phyloP scores from a whole-genome alignment of 2,888 invertebrate genomes.

The Chironomus riparius region DNA sequence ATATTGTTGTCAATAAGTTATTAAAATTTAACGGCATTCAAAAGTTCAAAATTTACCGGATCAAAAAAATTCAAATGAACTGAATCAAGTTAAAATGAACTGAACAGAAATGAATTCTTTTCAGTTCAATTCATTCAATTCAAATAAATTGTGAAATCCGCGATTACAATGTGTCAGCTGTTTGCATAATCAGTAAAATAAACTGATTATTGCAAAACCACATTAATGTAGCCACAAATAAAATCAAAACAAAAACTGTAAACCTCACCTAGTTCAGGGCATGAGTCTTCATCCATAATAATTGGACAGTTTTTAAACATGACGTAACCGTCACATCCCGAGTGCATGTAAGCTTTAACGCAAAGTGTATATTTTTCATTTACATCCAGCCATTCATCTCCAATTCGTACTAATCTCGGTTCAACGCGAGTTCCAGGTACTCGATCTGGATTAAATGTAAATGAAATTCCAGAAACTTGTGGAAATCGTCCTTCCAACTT shows the following conservation, averaged over 20 bases:
- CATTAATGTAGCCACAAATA: too few relatives aligned
- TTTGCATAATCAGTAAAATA: too few relatives aligned
- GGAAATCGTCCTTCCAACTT: slow-evolving; percentile 82
- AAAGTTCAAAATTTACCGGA: too few relatives aligned
- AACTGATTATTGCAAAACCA: too few relatives aligned
- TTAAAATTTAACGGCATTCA: too few relatives aligned
- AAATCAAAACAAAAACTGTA: too few relatives aligned
- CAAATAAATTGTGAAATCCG: too few relatives aligned
- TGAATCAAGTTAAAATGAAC: not conserved
- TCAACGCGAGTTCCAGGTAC: slow-evolving; percentile 63
- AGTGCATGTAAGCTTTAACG: slow-evolving; percentile 70
- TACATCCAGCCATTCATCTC: slow-evolving; percentile 68
- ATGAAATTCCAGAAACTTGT: slow-evolving; percentile 67
- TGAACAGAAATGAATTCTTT: too few relatives aligned
- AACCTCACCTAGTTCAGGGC: slow-evolving; percentile 57
- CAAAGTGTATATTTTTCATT: slow-evolving; percentile 67
- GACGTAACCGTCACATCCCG: slow-evolving; percentile 78
- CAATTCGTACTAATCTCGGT: slow-evolving; percentile 65
- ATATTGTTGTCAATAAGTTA: too few relatives aligned
- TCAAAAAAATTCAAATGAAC: not conserved
- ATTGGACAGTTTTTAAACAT: slow-evolving; percentile 65
- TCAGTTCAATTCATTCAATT: too few relatives aligned
- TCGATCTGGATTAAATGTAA: slow-evolving; percentile 64
- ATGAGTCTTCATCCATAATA: slow-evolving; percentile 73
- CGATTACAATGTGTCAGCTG: too few relatives aligned